These are phyloP conservation scores for Chalcosyrphus nemorum DNA, from an alignment of 2,888 invertebrate species.

Conservation along the genomic window DNA sequence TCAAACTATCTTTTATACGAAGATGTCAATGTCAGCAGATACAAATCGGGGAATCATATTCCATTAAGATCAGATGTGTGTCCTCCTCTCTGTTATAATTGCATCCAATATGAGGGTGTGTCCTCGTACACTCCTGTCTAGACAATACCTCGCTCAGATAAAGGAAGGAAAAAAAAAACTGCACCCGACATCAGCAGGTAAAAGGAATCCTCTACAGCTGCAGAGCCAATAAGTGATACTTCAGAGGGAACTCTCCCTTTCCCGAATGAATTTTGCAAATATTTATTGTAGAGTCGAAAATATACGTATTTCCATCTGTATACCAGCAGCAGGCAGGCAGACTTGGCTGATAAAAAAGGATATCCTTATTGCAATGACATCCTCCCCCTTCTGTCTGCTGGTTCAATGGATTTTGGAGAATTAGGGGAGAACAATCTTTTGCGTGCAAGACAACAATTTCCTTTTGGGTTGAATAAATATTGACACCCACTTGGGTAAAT, in stretches of 20 bases:
- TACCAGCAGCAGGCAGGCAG: slow-evolving; percentile 31
- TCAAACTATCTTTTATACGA: background rate
- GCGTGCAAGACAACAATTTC: slow-evolving; percentile 62
- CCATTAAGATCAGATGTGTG: slow-evolving; percentile 33
- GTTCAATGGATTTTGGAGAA: slow-evolving; percentile 1
- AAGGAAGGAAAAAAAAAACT: slow-evolving; percentile 11
- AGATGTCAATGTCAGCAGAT: slow-evolving; percentile 20
- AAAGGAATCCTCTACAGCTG: slow-evolving; percentile 54
- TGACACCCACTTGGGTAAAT: slow-evolving; percentile 69
- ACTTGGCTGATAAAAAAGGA: slow-evolving; percentile 7
- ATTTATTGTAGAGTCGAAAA: slow-evolving; percentile 12
- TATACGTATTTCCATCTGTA: slow-evolving; percentile 39
- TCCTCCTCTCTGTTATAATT: slow-evolving; percentile 6
- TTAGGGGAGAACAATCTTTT: slow-evolving; percentile 13
- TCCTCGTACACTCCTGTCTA: slow-evolving; percentile 56
- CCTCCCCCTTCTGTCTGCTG: background rate
- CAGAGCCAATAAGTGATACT: slow-evolving; percentile 38
- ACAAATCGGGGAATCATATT: slow-evolving; percentile 11
- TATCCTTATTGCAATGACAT: slow-evolving; percentile 14
- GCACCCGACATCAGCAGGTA: slow-evolving; percentile 56
- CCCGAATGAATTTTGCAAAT: slow-evolving; percentile 47
- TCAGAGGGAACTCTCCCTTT: slow-evolving; percentile 13
- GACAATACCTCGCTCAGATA: slow-evolving; percentile 56
- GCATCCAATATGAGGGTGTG: slow-evolving; percentile 52
- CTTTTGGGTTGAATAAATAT: slow-evolving; percentile 63